phyloP scores from a whole-genome alignment of 2,797 vertebrate genomes.

The Toxotes lorentzi region DNA sequence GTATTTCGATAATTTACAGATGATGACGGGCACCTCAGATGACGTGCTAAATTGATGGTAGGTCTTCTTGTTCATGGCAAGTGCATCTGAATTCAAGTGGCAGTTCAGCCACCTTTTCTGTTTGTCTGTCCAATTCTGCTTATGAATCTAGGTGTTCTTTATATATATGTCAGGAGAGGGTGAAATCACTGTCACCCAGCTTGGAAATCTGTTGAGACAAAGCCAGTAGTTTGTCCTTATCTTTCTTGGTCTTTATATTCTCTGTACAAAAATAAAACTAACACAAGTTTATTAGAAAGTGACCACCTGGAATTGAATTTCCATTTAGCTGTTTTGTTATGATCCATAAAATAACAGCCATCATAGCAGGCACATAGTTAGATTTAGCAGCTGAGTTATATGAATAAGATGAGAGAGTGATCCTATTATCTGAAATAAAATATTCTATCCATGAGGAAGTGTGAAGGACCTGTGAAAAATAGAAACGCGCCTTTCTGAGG shows the following conservation, averaged over 20 bases:
- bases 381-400: not conserved
- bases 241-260: not conserved
- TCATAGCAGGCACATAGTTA: not conserved
- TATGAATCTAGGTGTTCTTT: not conserved
- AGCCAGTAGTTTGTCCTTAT: not conserved
- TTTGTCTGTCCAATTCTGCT: not conserved
- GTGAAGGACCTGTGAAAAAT: slow-evolving; percentile 1
- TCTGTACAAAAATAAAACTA: not conserved
- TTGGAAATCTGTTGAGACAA: not conserved
- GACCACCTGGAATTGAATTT: not conserved
- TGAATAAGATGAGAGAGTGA: not conserved
- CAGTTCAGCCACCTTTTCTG: not conserved
- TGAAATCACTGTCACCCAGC: slow-evolving; percentile 14
- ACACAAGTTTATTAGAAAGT: not conserved
- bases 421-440: not conserved
- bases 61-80: not conserved
- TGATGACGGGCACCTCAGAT: not conserved
- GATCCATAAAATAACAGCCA: not conserved
- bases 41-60: not conserved
- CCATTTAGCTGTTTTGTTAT: not conserved
- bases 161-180: not conserved
- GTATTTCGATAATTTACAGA: not conserved
- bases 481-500: not conserved
- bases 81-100: slow-evolving; percentile 9
- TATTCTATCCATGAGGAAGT: not conserved